phyloP scores from a whole-genome alignment of 2,888 invertebrate species.

The Agrenia bidenticulata region DNA sequence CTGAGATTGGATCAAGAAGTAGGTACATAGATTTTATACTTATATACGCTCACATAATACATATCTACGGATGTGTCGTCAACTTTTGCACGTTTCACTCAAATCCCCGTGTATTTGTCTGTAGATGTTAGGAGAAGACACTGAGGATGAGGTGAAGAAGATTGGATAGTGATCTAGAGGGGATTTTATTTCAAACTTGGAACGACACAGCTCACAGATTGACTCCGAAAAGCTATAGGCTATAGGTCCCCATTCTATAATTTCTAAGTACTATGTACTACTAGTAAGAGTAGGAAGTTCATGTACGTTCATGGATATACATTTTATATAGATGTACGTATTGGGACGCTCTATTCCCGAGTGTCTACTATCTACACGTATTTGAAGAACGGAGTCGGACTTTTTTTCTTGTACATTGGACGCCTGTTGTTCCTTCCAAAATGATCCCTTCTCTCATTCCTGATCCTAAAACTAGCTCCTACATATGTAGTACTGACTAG shows the following conservation, averaged over 20 bases:
- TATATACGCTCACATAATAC: too few relatives aligned
- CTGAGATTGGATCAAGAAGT: conserved; percentile 24
- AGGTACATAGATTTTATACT: not conserved
- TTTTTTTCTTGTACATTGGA: not conserved
- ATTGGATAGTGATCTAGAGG: conserved; percentile 20
- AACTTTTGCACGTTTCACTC: conserved; percentile 14
- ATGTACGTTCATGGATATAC: too few relatives aligned
- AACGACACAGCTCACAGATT: not conserved
- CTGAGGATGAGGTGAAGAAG: conserved; percentile 16
- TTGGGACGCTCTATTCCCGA: conserved; percentile 2
- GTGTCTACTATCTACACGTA: conserved; percentile 5
- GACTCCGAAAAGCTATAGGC: too few relatives aligned
- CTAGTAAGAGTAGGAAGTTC: too few relatives aligned
- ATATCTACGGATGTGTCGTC: too few relatives aligned
- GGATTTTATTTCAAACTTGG: conserved; percentile 8
- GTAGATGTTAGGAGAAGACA: not conserved
- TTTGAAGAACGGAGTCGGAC: too few relatives aligned
- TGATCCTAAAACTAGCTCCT: not conserved
- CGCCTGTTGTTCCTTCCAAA: not conserved
- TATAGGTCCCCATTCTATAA: too few relatives aligned
- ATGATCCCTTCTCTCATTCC: not conserved
- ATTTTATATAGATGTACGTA: not conserved
- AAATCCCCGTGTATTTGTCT: conserved; percentile 8
- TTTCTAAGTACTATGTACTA: too few relatives aligned
- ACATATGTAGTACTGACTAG: not conserved